phyloP scores from a whole-genome alignment of 2,113 vertebrate genomes.

The Etheostoma cragini region DNA sequence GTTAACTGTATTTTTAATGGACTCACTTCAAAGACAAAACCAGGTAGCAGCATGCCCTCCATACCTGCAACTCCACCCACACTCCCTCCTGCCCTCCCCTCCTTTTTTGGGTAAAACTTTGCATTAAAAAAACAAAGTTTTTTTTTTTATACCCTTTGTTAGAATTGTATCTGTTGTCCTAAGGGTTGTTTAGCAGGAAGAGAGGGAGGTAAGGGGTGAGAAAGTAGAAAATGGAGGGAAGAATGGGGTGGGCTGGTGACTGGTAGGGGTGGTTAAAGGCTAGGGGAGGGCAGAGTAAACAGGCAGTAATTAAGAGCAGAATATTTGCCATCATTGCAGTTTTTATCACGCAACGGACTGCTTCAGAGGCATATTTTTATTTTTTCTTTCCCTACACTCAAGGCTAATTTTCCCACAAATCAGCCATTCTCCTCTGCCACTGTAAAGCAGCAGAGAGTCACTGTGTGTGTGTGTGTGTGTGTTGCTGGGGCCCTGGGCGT shows the following conservation, averaged over 20 bases:
- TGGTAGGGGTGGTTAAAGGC: constrained; percentile 41
- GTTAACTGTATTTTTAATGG: constrained; percentile 5
- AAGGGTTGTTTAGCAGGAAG: neutral
- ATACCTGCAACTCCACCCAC: neutral
- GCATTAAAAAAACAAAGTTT: too few relatives aligned
- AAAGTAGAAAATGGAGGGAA: constrained; percentile 42
- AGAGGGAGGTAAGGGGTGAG: constrained; percentile 39
- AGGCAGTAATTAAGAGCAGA: constrained; percentile 83
- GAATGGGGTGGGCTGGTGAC: constrained; percentile 23
- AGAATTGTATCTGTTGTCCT: constrained; percentile 40
- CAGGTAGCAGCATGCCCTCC: neutral
- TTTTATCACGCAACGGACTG: constrained; percentile 75
- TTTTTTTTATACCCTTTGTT: constrained; percentile 30
- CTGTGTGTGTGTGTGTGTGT: constrained; percentile 34
- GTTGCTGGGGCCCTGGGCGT: constrained; percentile 70
- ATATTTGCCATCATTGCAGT: constrained; percentile 82
- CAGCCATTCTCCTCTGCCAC: constrained; percentile 69
- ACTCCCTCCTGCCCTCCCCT: neutral
- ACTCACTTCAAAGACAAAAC: constrained; percentile 9
- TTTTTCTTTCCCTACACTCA: constrained; percentile 47
- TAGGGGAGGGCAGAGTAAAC: constrained; percentile 78
- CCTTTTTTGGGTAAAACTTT: constrained; percentile 20
- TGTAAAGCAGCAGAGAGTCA: constrained; percentile 60
- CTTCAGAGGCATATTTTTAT: constrained; percentile 71
- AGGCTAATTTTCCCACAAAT: constrained; percentile 67